phyloP scores from a whole-genome alignment of 2,797 vertebrate species.

The Pempheris klunzingeri region DNA sequence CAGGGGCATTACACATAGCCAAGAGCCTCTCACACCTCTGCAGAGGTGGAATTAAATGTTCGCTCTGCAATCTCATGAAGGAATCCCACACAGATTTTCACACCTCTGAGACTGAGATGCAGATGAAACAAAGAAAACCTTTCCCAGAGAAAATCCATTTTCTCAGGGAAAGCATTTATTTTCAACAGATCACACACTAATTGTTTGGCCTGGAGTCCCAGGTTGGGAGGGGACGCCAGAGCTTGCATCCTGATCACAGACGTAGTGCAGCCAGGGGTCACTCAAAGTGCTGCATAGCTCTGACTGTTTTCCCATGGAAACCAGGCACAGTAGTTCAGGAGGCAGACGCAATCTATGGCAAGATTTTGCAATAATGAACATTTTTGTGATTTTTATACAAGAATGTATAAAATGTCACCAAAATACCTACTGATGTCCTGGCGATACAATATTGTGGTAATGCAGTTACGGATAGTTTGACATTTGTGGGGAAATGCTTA shows the following conservation, averaged over 20 bases:
- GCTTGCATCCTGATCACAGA: conserved; percentile 36
- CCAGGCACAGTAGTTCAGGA: conserved; percentile 26
- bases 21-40: conserved; percentile 18
- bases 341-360: neutral
- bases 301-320: conserved; percentile 59
- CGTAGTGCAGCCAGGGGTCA: conserved; percentile 40
- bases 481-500: neutral
- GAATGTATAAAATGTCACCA: neutral
- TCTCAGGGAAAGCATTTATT: conserved; percentile 65
- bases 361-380: neutral
- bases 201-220: conserved; percentile 30
- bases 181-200: conserved; percentile 34
- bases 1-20: conserved; percentile 4
- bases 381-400: neutral
- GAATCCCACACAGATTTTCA: neutral
- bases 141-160: conserved; percentile 1
- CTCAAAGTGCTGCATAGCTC: conserved; percentile 19
- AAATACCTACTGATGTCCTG: neutral
- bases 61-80: neutral
- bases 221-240: conserved; percentile 27
- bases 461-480: neutral
- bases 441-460: neutral
- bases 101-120: neutral
- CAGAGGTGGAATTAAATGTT: conserved; percentile 18
- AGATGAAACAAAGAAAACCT: conserved; percentile 9